These are phyloP conservation scores for Cryptus viduatorius DNA, from an alignment of 2,888 invertebrate genomes.

Conservation along the genomic window DNA sequence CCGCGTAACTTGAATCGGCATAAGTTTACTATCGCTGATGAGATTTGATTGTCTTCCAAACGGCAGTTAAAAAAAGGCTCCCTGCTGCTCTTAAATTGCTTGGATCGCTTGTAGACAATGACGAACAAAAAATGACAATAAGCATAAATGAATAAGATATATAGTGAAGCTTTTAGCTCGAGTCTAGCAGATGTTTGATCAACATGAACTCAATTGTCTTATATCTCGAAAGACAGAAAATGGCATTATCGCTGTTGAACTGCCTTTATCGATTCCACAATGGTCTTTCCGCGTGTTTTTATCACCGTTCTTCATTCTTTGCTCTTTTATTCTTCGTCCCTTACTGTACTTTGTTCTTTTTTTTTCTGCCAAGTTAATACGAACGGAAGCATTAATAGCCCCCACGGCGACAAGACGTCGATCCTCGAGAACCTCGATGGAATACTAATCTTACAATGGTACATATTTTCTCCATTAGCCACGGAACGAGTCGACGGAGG, in stretches of 20 bases:
- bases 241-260: slow-evolving; percentile 28
- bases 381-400: slow-evolving; percentile 63
- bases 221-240: neutral
- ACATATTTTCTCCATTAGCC: slow-evolving; percentile 76
- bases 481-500: slow-evolving; percentile 44
- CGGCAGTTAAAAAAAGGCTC: too few species aligned
- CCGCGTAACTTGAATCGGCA: too few species aligned
- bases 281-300: slow-evolving; percentile 24
- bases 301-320: slow-evolving; percentile 14
- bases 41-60: too few species aligned
- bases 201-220: neutral
- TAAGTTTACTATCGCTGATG: too few species aligned
- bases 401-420: slow-evolving; percentile 54
- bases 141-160: neutral
- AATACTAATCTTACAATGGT: slow-evolving; percentile 74
- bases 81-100: too few species aligned
- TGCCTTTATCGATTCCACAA: slow-evolving; percentile 26
- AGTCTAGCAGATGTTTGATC: neutral
- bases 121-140: too few species aligned
- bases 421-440: slow-evolving; percentile 69
- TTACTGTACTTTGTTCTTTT: slow-evolving; percentile 1
- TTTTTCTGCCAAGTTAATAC: slow-evolving; percentile 35
- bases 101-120: too few species aligned
- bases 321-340: slow-evolving; percentile 26
- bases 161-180: neutral